Conservation (phyloP, 2,888 invertebrate species). For the Rhabditophanes sp. region DNA sequence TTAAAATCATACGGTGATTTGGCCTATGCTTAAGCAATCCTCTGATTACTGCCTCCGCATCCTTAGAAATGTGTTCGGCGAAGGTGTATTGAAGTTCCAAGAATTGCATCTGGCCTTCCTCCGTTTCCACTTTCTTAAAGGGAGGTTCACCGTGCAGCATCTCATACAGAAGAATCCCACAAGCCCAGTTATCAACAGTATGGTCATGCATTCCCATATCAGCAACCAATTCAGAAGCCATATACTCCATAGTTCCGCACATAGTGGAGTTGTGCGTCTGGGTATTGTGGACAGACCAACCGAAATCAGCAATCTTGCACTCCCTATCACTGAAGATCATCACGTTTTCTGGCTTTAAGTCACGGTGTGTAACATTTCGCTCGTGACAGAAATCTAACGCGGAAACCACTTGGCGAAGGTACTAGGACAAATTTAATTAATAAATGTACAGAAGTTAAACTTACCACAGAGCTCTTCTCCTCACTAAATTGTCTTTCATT, state of each 20-base stretch:
- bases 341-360: constrained; percentile 70
- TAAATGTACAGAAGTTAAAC: too few relatives aligned
- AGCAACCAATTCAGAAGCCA: constrained; percentile 62
- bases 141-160: constrained; percentile 79
- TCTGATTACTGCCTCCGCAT: constrained; percentile 48
- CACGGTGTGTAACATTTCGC: too few relatives aligned
- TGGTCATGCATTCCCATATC: too few relatives aligned
- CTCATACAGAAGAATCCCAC: constrained; percentile 84
- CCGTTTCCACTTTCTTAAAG: constrained; percentile 57
- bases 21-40: constrained; percentile 38
- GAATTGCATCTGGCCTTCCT: constrained; percentile 47
- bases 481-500: too few relatives aligned
- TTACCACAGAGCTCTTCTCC: too few relatives aligned
- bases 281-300: constrained; percentile 42
- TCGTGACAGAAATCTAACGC: too few relatives aligned
- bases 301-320: constrained; percentile 40
- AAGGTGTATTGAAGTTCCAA: constrained; percentile 45
- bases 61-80: constrained; percentile 45
- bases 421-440: too few relatives aligned
- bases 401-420: too few relatives aligned
- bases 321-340: constrained; percentile 32
- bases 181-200: constrained; percentile 74
- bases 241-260: constrained; percentile 41
- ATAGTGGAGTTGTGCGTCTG: constrained; percentile 39
- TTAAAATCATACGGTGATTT: constrained; percentile 17